These are phyloP conservation scores for Seriola rivoliana DNA, from an alignment of 2,113 vertebrate genomes.

Conservation along the genomic window DNA sequence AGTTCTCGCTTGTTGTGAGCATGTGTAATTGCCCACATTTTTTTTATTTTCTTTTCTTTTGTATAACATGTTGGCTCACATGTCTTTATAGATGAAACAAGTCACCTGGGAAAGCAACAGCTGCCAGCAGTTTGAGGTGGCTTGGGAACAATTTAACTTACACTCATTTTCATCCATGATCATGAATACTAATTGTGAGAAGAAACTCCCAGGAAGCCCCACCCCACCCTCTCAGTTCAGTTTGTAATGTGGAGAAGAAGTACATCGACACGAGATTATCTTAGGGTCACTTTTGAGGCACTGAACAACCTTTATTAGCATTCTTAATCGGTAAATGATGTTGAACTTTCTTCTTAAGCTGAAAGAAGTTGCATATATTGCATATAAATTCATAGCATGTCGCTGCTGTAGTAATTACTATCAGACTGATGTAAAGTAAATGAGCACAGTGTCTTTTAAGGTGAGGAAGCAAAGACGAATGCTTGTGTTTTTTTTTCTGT, in stretches of 20 bases:
- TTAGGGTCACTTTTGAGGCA: constrained; percentile 8
- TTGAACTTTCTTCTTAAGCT: constrained; percentile 29
- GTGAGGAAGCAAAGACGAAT: constrained; percentile 45
- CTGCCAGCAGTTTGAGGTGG: constrained; percentile 71
- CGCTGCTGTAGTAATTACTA: constrained; percentile 46
- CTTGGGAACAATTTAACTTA: constrained; percentile 74
- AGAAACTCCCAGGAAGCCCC: constrained; percentile 28
- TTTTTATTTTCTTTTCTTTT: constrained; percentile 23
- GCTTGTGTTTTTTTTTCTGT: constrained; percentile 14
- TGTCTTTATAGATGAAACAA: constrained; percentile 76
- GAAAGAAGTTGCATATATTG: constrained; percentile 7
- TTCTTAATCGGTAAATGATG: constrained; percentile 35
- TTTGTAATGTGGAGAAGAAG: constrained; percentile 42
- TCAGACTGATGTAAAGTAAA: constrained; percentile 54
- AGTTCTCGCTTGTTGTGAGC: constrained; percentile 38
- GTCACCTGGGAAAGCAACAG: constrained; percentile 78
- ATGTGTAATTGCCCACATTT: constrained; percentile 34
- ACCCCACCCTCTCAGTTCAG: not conserved
- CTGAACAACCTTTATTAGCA: not conserved
- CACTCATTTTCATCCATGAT: constrained; percentile 57
- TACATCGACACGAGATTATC: constrained; percentile 23
- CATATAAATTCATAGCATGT: constrained; percentile 43
- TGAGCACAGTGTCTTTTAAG: constrained; percentile 39
- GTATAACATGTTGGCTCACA: constrained; percentile 47
- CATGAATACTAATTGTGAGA: constrained; percentile 66